Conservation (phyloP, 2,113 vertebrate genomes). For the Corvus cornix region DNA sequence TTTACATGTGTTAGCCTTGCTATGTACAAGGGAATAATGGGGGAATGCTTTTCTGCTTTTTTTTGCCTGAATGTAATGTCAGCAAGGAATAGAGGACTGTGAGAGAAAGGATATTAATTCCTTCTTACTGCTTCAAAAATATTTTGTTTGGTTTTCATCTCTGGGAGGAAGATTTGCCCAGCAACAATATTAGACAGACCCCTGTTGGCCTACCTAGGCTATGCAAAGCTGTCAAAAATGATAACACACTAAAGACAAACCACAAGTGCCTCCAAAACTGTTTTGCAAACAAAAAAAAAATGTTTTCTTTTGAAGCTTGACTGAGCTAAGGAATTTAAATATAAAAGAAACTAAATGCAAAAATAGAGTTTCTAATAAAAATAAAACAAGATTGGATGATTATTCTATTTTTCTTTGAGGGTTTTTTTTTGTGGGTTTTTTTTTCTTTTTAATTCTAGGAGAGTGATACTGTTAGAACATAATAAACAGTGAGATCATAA, state of each 20-base stretch:
- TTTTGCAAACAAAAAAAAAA: constrained; percentile 68
- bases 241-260: constrained; percentile 77
- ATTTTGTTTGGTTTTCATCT: constrained; percentile 76
- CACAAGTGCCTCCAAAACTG: constrained; percentile 72
- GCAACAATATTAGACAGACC: constrained; percentile 86
- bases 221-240: constrained; percentile 83
- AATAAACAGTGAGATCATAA: constrained; percentile 15
- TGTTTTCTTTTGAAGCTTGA: constrained; percentile 71
- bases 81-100: constrained; percentile 75
- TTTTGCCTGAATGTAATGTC: constrained; percentile 74
- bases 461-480: constrained; percentile 6
- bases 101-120: constrained; percentile 77
- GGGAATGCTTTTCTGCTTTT: constrained; percentile 56
- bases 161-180: constrained; percentile 75
- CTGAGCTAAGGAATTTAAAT: constrained; percentile 71
- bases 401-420: constrained; percentile 17
- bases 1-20: constrained; percentile 85
- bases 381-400: constrained; percentile 32
- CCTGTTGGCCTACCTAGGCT: constrained; percentile 82
- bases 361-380: constrained; percentile 68
- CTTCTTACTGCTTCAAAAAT: constrained; percentile 78
- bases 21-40: constrained; percentile 85
- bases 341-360: constrained; percentile 61
- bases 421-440: neutral
- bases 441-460: neutral